Base-by-base conservation (phyloP, 2,113 vertebrate genomes). In the Bucco capensis region DNA sequence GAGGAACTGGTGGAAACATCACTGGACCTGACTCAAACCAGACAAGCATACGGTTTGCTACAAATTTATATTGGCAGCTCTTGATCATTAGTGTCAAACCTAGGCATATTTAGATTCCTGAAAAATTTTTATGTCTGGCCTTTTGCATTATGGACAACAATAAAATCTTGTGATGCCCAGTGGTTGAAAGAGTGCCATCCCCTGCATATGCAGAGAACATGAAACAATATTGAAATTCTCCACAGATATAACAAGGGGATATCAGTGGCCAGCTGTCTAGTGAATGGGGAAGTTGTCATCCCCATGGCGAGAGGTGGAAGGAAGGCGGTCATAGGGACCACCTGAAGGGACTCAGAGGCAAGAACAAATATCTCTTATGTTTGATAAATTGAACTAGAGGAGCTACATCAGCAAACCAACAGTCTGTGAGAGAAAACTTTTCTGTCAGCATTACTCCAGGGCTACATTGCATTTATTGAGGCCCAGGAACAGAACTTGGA, bases 181-280 rank as follows among this genome's bases (percentile, higher is more conserved):
- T 35, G 4, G 8, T n/a, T 87, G 57, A 62, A 83, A 71, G 35
- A 28, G 38, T 58, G 23, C 4, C 16, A 24, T 60, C 31, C 35
- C 27, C 30, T 19, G 21, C 14, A 4, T 4, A 8, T 56, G 19
- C 25, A 51, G 69, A 78, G 31, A 84, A 24, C 4, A 10, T 10
- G 23, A 75, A 66, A 50, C 8, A 67, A 33, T 50, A 16, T 0
- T 24, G 49, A 71, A 71, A 69, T 75, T 91, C 33, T 69, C 37
- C 27, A 19, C 6, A 19, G 21, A 38, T 0, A 0, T 71, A 58
- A 21, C 9, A 35, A 56, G 10, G 2, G 7, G 62, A 16, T 23
- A 14, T 25, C 1, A 2, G 28, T 57, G 25, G 22, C 33, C 1
- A 2, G 17, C 8, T 1, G 4, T 15, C 31, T 57, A 17, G 13